Evolutionary conservation across 2,888 invertebrate species (phyloP).

Genomic region (Euzophera pinguis): DNA sequence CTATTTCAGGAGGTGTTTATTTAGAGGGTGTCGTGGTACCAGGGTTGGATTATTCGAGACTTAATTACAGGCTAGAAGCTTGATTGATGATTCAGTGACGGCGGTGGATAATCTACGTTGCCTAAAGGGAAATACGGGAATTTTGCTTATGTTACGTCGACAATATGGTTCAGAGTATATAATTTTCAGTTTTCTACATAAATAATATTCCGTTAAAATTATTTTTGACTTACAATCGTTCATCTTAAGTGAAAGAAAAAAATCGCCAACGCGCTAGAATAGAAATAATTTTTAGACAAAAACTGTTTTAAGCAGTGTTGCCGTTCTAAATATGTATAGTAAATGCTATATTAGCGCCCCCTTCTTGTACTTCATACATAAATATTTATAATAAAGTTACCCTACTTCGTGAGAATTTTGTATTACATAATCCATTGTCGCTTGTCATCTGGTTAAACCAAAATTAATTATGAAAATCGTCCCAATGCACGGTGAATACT

Average conservation of each 20-base stretch:
- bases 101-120: conserved; percentile 17
- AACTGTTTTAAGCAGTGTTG: too few relatives aligned
- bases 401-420: too few relatives aligned
- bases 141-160: background rate
- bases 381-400: too few relatives aligned
- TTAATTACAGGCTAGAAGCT: conserved; percentile 43
- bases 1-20: conserved; percentile 5
- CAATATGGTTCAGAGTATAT: too few relatives aligned
- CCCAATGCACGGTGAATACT: conserved; percentile 21
- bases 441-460: conserved; percentile 4
- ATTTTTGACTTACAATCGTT: background rate
- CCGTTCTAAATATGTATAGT: too few relatives aligned
- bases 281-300: too few relatives aligned
- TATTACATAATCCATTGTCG: background rate
- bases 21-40: conserved; percentile 5
- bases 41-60: conserved; percentile 42
- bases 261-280: too few relatives aligned
- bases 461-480: conserved; percentile 10
- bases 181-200: too few relatives aligned
- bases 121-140: background rate
- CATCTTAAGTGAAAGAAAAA: too few relatives aligned
- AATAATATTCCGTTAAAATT: background rate
- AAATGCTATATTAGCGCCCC: too few relatives aligned
- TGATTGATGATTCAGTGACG: conserved; percentile 53
- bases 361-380: too few relatives aligned